phyloP scores from a whole-genome alignment of 2,113 vertebrate species.

The Tricholaema leucomelas region DNA sequence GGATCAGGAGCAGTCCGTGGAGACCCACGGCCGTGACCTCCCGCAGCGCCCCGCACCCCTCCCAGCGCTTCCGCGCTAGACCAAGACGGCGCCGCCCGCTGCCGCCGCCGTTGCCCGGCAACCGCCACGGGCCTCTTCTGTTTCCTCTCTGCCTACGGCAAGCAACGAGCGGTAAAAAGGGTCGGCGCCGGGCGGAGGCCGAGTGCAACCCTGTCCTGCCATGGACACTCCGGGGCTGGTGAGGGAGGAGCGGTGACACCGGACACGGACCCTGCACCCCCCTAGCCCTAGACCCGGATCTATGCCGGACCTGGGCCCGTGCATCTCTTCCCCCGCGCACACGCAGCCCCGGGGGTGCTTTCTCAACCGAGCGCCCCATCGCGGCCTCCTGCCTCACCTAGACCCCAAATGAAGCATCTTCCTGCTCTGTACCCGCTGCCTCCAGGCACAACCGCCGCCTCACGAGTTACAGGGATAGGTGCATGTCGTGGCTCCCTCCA shows the following conservation, averaged over 20 bases:
- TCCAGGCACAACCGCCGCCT: background rate
- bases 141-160: background rate
- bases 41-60: too few species aligned
- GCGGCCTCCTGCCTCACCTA: background rate
- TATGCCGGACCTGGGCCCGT: background rate
- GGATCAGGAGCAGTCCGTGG: too few species aligned
- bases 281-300: too few species aligned
- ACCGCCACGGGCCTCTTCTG: background rate
- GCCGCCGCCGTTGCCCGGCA: background rate
- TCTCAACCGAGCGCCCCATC: background rate
- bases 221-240: background rate
- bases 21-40: too few species aligned
- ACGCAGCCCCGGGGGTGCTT: too few species aligned
- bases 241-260: background rate
- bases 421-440: background rate
- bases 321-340: too few species aligned
- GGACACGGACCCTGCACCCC: background rate
- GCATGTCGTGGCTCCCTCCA: accelerated
- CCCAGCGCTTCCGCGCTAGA: background rate
- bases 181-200: background rate
- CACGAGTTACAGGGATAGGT: background rate
- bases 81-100: background rate
- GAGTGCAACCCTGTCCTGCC: background rate
- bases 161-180: background rate
- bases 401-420: background rate